Base-by-base conservation (phyloP, 2,797 vertebrate species). In the Paratrypauchen microcephalus region DNA sequence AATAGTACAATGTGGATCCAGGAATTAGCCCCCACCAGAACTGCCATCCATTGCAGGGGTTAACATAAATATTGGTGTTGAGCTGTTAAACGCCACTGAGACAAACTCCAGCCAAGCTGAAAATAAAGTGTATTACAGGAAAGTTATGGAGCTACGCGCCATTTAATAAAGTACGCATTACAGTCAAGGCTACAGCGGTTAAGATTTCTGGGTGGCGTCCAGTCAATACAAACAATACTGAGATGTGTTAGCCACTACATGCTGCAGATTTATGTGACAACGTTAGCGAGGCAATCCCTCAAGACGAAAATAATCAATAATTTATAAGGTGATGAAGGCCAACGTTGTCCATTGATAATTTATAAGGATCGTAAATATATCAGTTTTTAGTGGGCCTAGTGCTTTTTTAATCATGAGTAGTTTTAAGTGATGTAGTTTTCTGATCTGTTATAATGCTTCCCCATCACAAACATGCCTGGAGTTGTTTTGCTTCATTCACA, bases 61-160 rank as follows among this genome's bases (percentile, higher is more conserved):
- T 59, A 2, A 58, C 50, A 60, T 41, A 72, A 84, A 80, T 77
- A 80, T 76, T 79, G 68, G 24, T 61, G 66, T 81, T 80, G 75
- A 18, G 16, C 32, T n/a, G 32, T 18, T 61, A 54, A 65, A 69
- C 55, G 28, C 13, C 56, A 56, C 65, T 78, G 65, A 56, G 45
- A 67, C 78, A 18, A 56, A 69, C 19, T 30, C 18, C 18, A 66
- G 71, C 61, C 24, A 0, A 21, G 60, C 70, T 69, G 23, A 68
- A 79, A 74, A 66, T 32, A 67, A 67, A 30, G 50, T 21, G 6
- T 21, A 71, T 65, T 23, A 69, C 50, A 23, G 60, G 52, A 15
- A 62, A 19, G 48, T 66, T 57, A 58, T 23, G 24, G n/a, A 9
- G 32, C 47, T 65, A 39, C 41, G 48, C 39, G 6, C 71, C 59